phyloP scores from a whole-genome alignment of 2,113 vertebrate species.

The Notarius lentiginosus region DNA sequence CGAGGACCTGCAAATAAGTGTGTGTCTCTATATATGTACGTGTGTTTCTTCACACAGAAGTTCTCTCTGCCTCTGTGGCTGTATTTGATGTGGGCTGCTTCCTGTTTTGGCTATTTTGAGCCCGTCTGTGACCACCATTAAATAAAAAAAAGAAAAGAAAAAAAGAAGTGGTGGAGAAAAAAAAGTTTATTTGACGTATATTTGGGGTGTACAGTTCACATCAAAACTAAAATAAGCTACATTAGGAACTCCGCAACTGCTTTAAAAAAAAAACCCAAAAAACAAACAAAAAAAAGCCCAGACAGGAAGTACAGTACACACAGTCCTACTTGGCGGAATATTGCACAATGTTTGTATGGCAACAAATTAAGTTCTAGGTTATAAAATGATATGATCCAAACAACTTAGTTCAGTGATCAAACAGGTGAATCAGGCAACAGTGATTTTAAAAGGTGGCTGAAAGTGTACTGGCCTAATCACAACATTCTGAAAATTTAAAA shows the following conservation, averaged over 20 bases:
- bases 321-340: not conserved
- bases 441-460: not conserved
- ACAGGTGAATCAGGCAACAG: not conserved
- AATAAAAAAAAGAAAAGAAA: not conserved
- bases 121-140: conserved; percentile 33
- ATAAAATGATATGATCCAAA: not conserved
- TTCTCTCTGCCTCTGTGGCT: conserved; percentile 22
- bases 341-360: not conserved
- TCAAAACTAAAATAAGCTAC: not conserved
- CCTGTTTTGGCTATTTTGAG: conserved; percentile 52
- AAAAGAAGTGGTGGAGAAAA: conserved; percentile 13
- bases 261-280: too few relatives aligned
- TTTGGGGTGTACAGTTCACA: not conserved
- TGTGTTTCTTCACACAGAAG: not conserved
- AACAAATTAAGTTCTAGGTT: not conserved
- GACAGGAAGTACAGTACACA: not conserved
- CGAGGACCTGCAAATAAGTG: not conserved
- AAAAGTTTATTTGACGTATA: not conserved
- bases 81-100: conserved; percentile 39
- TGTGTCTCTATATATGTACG: conserved; percentile 27
- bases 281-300: not conserved
- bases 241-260: not conserved
- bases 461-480: not conserved
- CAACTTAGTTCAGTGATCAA: not conserved
- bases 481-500: not conserved